Evolutionary conservation across 2,888 invertebrate genomes (phyloP), one percentile per base, ranked within the genome.

Genomic region (Brenthis ino): DNA sequence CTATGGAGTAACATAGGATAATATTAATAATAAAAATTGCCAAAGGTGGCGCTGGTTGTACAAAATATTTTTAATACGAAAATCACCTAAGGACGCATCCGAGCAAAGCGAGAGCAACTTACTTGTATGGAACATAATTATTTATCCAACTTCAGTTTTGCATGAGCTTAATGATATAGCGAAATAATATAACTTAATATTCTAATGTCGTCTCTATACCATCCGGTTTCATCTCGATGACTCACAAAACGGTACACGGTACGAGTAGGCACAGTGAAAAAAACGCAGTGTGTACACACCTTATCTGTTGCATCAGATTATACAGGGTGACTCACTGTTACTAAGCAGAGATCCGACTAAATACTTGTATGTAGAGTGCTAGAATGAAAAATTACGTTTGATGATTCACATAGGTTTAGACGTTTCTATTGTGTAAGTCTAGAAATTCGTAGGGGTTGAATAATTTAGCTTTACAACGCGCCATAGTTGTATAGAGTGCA

Each of bases 301-400:
- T 90, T 92, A 91, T 91, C 92, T 92, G 82, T 89, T 88, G 87
- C 91, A 92, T 92, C 92, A 91, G 90, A 89, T 87, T 86, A 91
- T 68, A 64, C 47, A 43, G 43, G 60, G 48, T 77, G 77, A 77
- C 58, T 76, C 77, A 77, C 70, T 63, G 70, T 70, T 72, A 68
- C 70, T 68, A 68, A 61, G 68, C 70, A 70, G 58, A 57, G 65
- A 57, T 58, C 65, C 60, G 58, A 43, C 51, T 14, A 53, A 53
- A 16, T 37, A 63, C 51, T 60, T 60, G 37, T 43, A 20, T 50
- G 33, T 50, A 61, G 14, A 58, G 50, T 51, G 55, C 55, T 51
- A 58, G 50, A 65, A 56, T 70, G 69, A 58, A 67, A 61, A 60
- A 54, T 57, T 47, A 20, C 37, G 33, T 57, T 64, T 64, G 67